These are phyloP conservation scores for Formica selysi DNA, from an alignment of 1,140 invertebrate genomes.

Conservation along the genomic window DNA sequence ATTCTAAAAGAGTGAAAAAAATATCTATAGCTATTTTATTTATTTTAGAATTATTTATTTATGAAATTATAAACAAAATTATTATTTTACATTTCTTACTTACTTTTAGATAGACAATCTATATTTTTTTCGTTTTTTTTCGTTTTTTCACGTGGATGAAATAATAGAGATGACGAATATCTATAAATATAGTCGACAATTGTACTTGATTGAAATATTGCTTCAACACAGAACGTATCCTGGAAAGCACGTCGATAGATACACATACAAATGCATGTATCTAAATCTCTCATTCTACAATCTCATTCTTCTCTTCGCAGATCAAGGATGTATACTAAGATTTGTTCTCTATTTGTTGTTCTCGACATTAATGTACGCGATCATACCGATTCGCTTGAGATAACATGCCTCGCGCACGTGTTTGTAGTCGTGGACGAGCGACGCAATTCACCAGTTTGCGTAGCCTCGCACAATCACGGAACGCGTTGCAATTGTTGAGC, in stretches of 20 bases:
- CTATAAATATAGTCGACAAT: background rate
- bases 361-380: constrained; percentile 9
- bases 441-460: constrained; percentile 43
- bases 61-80: background rate
- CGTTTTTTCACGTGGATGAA: background rate
- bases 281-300: background rate
- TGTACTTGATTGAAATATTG: background rate
- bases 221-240: background rate
- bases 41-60: background rate
- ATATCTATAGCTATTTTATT: background rate
- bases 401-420: constrained; percentile 1
- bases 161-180: background rate
- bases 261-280: background rate
- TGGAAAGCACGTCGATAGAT: background rate
- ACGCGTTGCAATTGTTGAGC: constrained; percentile 51
- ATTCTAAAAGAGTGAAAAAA: background rate
- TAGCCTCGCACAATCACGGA: constrained; percentile 49
- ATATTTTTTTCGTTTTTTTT: background rate
- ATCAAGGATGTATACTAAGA: background rate
- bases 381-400: constrained; percentile 34
- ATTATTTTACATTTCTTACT: background rate
- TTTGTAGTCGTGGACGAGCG: constrained; percentile 32
- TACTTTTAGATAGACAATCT: background rate
- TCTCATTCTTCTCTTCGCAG: background rate
- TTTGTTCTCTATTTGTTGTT: constrained; percentile 29